Conservation (phyloP, 2,113 vertebrate species). For the Zosterops lateralis region DNA sequence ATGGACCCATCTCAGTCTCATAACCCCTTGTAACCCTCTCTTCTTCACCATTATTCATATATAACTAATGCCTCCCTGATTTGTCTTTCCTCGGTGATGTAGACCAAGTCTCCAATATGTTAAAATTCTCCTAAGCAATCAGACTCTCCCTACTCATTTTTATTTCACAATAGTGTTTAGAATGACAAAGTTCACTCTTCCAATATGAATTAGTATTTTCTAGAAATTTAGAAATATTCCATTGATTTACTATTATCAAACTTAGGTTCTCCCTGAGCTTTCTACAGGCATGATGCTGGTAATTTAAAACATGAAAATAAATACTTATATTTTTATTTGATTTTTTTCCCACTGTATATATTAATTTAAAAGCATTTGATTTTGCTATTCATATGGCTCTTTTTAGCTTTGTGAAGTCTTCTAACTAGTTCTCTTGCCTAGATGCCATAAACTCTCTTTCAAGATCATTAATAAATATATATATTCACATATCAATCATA, state of each 20-base stretch:
- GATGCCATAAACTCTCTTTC: background rate
- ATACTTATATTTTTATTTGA: background rate
- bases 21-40: rapidly evolving
- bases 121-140: background rate
- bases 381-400: background rate
- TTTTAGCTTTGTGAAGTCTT: background rate
- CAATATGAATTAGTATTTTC: background rate
- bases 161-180: background rate
- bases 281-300: background rate
- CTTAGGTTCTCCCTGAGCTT: background rate
- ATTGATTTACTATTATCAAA: background rate
- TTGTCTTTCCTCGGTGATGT: background rate
- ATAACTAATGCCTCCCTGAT: background rate
- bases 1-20: background rate
- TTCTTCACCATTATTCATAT: background rate
- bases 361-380: background rate
- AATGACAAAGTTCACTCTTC: background rate
- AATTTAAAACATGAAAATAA: background rate
- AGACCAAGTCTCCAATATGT: background rate
- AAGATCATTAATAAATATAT: background rate
- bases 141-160: background rate
- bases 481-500: background rate
- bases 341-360: background rate
- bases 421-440: background rate
- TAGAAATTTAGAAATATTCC: background rate